Conservation (phyloP, 1,140 invertebrate genomes). For the Babylonia areolata region DNA sequence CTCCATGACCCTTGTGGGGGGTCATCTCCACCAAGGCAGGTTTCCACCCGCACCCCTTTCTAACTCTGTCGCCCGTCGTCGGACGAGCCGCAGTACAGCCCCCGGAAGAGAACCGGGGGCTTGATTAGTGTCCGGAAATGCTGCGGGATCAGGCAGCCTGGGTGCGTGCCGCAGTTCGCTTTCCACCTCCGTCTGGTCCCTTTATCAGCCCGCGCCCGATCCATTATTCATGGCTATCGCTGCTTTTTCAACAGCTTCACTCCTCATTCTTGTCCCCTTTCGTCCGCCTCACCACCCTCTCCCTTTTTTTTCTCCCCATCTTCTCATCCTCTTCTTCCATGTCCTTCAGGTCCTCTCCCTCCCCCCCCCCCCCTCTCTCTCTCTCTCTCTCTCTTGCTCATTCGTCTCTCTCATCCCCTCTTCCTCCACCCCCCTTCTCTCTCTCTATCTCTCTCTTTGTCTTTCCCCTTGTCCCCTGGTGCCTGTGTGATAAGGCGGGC, state of each 20-base stretch:
- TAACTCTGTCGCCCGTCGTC: too few species aligned
- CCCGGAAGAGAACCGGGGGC: neutral
- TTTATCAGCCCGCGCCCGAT: neutral
- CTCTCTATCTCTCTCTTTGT: too few species aligned
- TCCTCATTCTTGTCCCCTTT: neutral
- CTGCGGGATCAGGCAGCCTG: neutral
- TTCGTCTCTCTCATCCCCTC: neutral
- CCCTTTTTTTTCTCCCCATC: too few species aligned
- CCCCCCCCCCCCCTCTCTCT: neutral
- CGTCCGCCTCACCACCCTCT: too few species aligned
- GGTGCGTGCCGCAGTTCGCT: neutral
- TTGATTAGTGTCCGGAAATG: neutral
- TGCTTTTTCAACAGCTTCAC: neutral
- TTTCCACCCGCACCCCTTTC: too few species aligned
- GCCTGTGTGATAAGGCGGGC: too few species aligned
- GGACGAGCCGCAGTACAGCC: too few species aligned
- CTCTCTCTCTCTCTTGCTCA: too few species aligned
- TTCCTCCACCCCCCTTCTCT: neutral
- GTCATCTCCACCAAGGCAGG: too few species aligned
- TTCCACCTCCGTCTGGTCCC: too few species aligned
- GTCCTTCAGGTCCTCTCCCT: neutral
- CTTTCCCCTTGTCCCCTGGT: too few species aligned
- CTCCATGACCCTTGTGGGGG: too few species aligned
- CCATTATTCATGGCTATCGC: neutral
- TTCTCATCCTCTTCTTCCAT: neutral